Percentiles rank a stretch among this genome's conserved stretches.
Evolutionary conservation across 2,888 invertebrate species (phyloP).

Genomic region (Scaptomyza caliginosa): DNA sequence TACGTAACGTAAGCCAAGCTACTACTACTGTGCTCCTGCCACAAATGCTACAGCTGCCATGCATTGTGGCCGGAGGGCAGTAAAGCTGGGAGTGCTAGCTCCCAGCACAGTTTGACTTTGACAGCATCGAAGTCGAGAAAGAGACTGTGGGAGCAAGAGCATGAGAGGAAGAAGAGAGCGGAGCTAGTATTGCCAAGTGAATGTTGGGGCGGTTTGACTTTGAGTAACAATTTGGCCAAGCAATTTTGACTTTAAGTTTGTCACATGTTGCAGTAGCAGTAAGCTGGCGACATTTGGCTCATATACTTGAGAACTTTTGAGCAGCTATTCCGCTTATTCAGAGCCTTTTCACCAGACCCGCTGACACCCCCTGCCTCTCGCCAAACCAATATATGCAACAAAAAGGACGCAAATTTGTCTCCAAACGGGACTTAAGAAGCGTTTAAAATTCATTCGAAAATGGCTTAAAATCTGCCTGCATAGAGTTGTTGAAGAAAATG

Average conservation of each 20-base stretch:
- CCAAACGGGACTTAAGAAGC: not conserved
- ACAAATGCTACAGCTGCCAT: constrained; percentile 66
- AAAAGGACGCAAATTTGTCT: constrained; percentile 3
- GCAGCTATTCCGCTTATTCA: constrained; percentile 13
- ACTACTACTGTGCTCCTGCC: constrained; percentile 38
- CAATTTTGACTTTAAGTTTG: constrained; percentile 56
- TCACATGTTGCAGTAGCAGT: constrained; percentile 31
- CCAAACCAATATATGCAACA: constrained; percentile 5
- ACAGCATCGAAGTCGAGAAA: constrained; percentile 20
- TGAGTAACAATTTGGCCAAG: constrained; percentile 54
- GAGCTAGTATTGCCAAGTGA: constrained; percentile 8
- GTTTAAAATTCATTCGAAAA: constrained; percentile 1
- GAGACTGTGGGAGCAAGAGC: not conserved
- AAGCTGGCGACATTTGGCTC: constrained; percentile 25
- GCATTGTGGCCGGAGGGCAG: constrained; percentile 53
- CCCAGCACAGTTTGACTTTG: constrained; percentile 39
- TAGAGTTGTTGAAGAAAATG: not conserved
- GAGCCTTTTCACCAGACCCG: not conserved
- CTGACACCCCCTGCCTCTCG: not conserved
- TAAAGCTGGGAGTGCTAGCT: constrained; percentile 28
- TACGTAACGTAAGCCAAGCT: constrained; percentile 67
- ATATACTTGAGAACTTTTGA: constrained; percentile 21
- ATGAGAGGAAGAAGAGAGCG: not conserved
- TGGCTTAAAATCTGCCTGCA: not conserved
- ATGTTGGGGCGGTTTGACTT: constrained; percentile 39